phyloP scores from a whole-genome alignment of 2,797 vertebrate species.

The Poeciliopsis infans region DNA sequence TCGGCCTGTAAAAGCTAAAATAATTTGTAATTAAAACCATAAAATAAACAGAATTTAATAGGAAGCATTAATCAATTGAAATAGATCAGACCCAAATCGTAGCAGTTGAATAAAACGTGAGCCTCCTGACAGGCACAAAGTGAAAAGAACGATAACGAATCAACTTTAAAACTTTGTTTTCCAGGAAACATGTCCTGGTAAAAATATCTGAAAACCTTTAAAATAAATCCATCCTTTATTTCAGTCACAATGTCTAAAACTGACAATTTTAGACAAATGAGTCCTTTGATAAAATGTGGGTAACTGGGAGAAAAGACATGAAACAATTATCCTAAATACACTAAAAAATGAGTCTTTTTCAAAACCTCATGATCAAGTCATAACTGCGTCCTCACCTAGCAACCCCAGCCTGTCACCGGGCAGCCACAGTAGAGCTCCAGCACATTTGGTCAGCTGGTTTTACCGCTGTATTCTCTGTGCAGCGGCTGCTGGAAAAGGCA shows the following conservation, averaged over 20 bases:
- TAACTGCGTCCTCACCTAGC: too few species aligned
- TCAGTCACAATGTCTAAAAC: neutral
- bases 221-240: neutral
- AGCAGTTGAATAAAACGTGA: neutral
- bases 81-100: neutral
- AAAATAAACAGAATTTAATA: neutral
- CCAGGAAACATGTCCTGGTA: neutral
- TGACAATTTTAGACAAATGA: neutral
- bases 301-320: neutral
- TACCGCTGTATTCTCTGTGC: too few species aligned
- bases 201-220: neutral
- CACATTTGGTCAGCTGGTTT: too few species aligned
- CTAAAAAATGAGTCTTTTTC: too few species aligned
- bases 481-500: too few species aligned
- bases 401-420: too few species aligned
- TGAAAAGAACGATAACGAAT: neutral
- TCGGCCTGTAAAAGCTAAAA: neutral
- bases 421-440: too few species aligned
- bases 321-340: neutral
- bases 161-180: neutral
- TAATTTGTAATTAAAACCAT: neutral
- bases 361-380: too few species aligned
- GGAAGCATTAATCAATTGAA: neutral
- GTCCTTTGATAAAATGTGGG: neutral
- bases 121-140: neutral